A percentile compares a stretch with the other conserved stretches of the same genome.
These are phyloP conservation scores for Aphis craccivora DNA, from an alignment of 1,140 invertebrate species.

Conservation along the genomic window DNA sequence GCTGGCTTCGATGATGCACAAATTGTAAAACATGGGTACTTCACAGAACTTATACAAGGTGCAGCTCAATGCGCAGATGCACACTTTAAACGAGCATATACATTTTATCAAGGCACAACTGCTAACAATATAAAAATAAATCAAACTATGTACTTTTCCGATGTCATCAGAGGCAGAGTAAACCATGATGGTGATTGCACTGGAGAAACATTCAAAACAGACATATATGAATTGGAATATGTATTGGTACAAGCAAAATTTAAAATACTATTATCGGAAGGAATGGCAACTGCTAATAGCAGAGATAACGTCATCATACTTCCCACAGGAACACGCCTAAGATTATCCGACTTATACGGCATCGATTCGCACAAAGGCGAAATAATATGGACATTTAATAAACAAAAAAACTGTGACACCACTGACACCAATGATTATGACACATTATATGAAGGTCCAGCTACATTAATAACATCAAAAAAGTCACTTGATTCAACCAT, in stretches of 20 bases:
- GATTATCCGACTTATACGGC: background rate
- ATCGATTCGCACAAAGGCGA: background rate
- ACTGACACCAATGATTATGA: too few relatives aligned
- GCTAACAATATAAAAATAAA: background rate
- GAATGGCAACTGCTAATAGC: background rate
- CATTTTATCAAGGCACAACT: background rate
- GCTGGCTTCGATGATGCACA: background rate
- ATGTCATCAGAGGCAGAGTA: background rate
- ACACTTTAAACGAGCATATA: background rate
- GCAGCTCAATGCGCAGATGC: background rate
- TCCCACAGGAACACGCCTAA: background rate
- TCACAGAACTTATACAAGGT: background rate
- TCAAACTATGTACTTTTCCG: background rate
- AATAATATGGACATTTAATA: background rate
- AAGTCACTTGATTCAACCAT: background rate
- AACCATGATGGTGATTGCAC: background rate
- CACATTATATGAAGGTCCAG: background rate
- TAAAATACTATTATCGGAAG: background rate
- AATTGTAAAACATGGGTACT: background rate
- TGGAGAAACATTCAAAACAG: background rate
- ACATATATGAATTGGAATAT: background rate
- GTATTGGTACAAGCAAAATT: slow-evolving; percentile 19
- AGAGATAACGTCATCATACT: background rate
- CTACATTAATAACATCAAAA: background rate
- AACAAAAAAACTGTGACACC: too few relatives aligned